These are phyloP conservation scores for Hydrozoanthus tunicans DNA, from an alignment of 64 coral and sea anemone genomes.

Conservation along the genomic window DNA sequence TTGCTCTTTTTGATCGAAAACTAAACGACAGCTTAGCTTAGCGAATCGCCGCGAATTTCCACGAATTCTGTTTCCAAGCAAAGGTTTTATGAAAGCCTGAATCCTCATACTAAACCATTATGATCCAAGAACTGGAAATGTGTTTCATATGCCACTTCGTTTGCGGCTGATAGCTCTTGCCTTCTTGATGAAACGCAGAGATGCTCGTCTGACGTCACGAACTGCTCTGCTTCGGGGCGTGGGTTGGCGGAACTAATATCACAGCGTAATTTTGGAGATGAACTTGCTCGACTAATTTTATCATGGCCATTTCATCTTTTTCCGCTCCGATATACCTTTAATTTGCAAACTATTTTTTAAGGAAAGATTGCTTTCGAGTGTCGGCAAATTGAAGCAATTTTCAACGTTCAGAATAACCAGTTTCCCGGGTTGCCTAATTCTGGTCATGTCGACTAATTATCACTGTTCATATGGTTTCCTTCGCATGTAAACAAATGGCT, in stretches of 20 bases:
- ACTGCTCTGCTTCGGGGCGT: neutral
- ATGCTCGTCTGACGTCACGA: slow-evolving; percentile 25
- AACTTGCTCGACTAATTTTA: neutral
- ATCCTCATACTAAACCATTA: slow-evolving; percentile 4
- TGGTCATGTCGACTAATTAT: too few species aligned
- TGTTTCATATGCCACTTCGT: neutral
- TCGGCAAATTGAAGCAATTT: too few species aligned
- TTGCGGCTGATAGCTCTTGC: neutral
- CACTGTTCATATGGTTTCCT: too few species aligned
- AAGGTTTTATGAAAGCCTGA: slow-evolving; percentile 6
- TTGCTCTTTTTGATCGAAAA: slow-evolving; percentile 49
- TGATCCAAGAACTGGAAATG: neutral
- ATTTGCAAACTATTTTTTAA: too few species aligned
- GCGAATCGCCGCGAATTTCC: neutral
- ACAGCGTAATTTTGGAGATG: slow-evolving; percentile 29
- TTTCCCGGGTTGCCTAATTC: too few species aligned
- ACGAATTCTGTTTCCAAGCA: neutral
- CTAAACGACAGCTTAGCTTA: neutral
- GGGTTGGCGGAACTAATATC: slow-evolving; percentile 1
- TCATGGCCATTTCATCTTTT: slow-evolving; percentile 13
- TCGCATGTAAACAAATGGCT: too few species aligned
- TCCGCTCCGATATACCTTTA: neutral
- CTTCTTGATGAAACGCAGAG: slow-evolving; percentile 5
- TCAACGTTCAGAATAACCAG: too few species aligned
- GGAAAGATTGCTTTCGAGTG: too few species aligned